Percentiles rank a stretch among this genome's conserved stretches.
Evolutionary conservation across 1,140 invertebrate genomes (phyloP).

Genomic region (Trachymyrmex septentrionalis): DNA sequence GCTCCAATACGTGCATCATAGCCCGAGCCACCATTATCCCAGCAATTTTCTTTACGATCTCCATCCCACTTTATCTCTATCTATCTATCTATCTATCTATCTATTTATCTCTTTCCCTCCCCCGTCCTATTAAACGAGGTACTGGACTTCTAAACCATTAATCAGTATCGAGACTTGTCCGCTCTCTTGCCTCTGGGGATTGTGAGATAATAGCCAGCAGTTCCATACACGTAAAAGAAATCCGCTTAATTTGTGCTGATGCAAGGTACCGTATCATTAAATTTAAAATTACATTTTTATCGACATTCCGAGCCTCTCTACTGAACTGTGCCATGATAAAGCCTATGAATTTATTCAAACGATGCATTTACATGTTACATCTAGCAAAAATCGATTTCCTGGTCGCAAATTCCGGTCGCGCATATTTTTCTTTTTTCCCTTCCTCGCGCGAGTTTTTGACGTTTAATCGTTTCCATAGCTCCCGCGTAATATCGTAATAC

Average conservation of each 20-base stretch:
- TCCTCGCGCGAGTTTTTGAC: constrained; percentile 21
- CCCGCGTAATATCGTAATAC: constrained; percentile 47
- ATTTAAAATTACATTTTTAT: constrained; percentile 32
- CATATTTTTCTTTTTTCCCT: constrained; percentile 35
- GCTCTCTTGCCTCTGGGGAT: not conserved
- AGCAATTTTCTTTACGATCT: constrained; percentile 42
- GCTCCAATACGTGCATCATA: not conserved
- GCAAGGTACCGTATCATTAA: constrained; percentile 16
- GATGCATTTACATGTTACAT: constrained; percentile 48
- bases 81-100: no score
- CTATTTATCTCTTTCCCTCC: not conserved
- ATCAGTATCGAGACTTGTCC: constrained; percentile 63
- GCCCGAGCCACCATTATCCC: constrained; percentile 1
- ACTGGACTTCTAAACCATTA: constrained; percentile 64
- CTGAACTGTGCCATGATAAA: constrained; percentile 9
- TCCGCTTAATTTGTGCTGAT: constrained; percentile 47
- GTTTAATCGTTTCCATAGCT: constrained; percentile 48
- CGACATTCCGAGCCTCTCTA: not conserved
- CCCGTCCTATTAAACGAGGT: constrained; percentile 28
- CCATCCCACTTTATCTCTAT: not conserved
- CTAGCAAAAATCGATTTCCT: constrained; percentile 42
- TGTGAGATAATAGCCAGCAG: constrained; percentile 5
- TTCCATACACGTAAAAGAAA: constrained; percentile 29
- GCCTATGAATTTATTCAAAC: constrained; percentile 34
- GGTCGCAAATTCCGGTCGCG: constrained; percentile 27